Evolutionary conservation across 2,797 vertebrate species (phyloP).

Genomic region (Diplodus puntazzo): DNA sequence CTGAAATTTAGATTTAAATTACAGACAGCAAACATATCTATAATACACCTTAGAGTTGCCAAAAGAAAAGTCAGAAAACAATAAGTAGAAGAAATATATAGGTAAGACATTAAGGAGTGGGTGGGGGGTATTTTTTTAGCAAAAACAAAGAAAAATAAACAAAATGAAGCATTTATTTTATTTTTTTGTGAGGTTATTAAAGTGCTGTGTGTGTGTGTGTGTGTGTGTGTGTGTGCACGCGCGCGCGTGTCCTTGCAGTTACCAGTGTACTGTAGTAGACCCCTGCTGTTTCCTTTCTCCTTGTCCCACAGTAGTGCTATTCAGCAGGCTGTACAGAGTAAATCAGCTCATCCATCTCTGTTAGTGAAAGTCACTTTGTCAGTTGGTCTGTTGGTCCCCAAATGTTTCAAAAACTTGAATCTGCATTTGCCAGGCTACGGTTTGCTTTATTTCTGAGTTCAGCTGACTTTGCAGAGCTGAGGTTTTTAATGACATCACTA

Average conservation of each 20-base stretch:
- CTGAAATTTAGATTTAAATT: too few species aligned
- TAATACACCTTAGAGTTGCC: too few species aligned
- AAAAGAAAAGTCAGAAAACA: too few species aligned
- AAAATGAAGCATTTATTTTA: too few species aligned
- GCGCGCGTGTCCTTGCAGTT: constrained; percentile 3
- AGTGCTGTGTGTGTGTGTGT: not conserved
- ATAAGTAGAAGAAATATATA: too few species aligned
- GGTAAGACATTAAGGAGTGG: too few species aligned
- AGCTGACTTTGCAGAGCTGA: not conserved
- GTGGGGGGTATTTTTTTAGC: too few species aligned
- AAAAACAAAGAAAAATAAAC: too few species aligned
- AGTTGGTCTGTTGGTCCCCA: not conserved
- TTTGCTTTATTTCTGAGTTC: not conserved
- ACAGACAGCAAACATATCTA: too few species aligned
- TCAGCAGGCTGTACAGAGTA: not conserved
- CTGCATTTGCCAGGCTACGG: too few species aligned
- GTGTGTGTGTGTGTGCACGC: not conserved
- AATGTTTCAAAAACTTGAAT: constrained; percentile 6
- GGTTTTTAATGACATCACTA: not conserved
- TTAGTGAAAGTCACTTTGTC: constrained; percentile 3
- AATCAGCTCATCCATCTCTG: constrained; percentile 12
- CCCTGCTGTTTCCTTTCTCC: constrained; percentile 18
- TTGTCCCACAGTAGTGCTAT: not conserved
- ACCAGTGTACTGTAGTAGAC: constrained; percentile 5
- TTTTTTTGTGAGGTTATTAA: too few species aligned